phyloP scores from a whole-genome alignment of 2,797 vertebrate species.

The Xiphorhynchus erythropygius region DNA sequence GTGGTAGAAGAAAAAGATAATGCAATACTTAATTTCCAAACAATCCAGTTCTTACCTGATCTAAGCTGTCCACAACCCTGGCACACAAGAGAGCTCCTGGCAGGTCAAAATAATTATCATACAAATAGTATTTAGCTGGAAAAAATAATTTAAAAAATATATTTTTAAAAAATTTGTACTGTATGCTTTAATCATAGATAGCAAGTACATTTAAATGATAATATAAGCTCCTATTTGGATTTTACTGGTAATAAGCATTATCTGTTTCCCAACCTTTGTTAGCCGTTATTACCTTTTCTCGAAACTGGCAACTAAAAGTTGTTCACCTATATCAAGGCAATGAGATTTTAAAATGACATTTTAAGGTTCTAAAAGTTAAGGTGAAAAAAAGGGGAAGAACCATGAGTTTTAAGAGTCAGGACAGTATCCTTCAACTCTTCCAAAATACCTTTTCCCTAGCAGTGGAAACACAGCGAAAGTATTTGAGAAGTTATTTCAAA shows the following conservation, averaged over 20 bases:
- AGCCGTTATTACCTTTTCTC: background rate
- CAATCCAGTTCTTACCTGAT: slow-evolving; percentile 81
- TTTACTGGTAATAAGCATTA: background rate
- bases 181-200: background rate
- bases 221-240: background rate
- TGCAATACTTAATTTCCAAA: background rate
- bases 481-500: background rate
- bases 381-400: background rate
- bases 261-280: background rate
- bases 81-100: slow-evolving; percentile 92
- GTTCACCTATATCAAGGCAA: background rate
- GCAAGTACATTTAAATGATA: background rate
- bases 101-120: slow-evolving; percentile 96
- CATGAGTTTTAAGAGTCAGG: background rate
- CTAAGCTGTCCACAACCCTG: slow-evolving; percentile 88
- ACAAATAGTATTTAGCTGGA: slow-evolving; percentile 94
- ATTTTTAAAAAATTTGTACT: background rate
- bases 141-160: background rate
- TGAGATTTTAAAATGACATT: background rate
- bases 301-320: background rate
- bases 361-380: background rate
- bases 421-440: background rate
- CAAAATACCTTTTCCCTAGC: background rate
- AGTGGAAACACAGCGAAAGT: background rate
- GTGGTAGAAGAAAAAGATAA: background rate